These are phyloP conservation scores for Lasioglossum albipes DNA, from an alignment of 1,140 invertebrate species.

Conservation along the genomic window DNA sequence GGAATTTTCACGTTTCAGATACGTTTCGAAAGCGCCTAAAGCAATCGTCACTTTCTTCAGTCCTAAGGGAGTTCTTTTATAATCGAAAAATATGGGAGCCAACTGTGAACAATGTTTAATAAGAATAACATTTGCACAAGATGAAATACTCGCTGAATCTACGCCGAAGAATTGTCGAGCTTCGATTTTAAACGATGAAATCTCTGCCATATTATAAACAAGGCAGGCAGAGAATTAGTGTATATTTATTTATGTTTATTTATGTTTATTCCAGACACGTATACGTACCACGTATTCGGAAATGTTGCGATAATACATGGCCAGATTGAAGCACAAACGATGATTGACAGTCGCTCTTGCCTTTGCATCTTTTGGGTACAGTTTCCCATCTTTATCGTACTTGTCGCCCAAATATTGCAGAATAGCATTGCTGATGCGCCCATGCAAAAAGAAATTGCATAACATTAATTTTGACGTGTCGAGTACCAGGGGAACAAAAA, in stretches of 20 bases:
- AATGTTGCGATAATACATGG: slow-evolving; percentile 87
- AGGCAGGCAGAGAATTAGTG: too few relatives aligned
- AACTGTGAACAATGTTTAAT: slow-evolving; percentile 78
- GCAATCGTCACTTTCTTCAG: slow-evolving; percentile 85
- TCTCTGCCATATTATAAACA: too few relatives aligned
- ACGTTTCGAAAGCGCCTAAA: slow-evolving; percentile 85
- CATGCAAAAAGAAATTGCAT: too few relatives aligned
- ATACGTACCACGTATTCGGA: slow-evolving; percentile 83
- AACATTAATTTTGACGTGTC: too few relatives aligned
- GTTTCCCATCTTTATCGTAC: slow-evolving; percentile 82
- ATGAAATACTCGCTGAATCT: neutral
- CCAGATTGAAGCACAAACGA: slow-evolving; percentile 87
- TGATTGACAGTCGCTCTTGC: slow-evolving; percentile 87
- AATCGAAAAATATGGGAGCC: slow-evolving; percentile 87
- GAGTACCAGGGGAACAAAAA: too few relatives aligned
- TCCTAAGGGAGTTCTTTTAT: slow-evolving; percentile 83
- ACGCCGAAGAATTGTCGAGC: too few relatives aligned
- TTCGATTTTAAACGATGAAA: too few relatives aligned
- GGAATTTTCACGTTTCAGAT: slow-evolving; percentile 82
- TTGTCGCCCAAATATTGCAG: slow-evolving; percentile 88
- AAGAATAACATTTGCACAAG: slow-evolving; percentile 4
- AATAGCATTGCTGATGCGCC: slow-evolving; percentile 83
- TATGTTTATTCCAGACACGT: slow-evolving; percentile 64
- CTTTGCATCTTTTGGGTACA: slow-evolving; percentile 86
- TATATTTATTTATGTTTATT: too few relatives aligned